Evolutionary conservation across 2,888 invertebrate species (phyloP).

Genomic region (Lasioglossum vierecki): DNA sequence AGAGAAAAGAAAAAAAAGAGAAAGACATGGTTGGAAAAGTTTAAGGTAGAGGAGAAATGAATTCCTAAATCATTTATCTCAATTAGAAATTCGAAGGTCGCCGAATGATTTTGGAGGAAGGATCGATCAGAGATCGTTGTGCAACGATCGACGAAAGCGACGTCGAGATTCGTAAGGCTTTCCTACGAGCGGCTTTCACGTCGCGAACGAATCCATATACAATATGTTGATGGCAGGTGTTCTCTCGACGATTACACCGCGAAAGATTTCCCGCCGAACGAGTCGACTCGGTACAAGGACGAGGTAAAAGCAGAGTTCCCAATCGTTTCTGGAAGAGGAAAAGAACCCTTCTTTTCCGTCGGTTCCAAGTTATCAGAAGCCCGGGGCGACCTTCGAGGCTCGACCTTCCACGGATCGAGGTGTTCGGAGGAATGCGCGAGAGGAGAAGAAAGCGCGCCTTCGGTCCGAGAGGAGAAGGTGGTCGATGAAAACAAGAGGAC

Average conservation of each 20-base stretch:
- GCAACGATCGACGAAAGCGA: neutral
- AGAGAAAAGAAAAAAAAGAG: too few relatives aligned
- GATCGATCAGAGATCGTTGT: conserved; percentile 4
- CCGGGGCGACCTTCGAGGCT: conserved; percentile 49
- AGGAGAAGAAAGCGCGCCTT: conserved; percentile 49
- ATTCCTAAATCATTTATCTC: too few relatives aligned
- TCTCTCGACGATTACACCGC: conserved; percentile 1
- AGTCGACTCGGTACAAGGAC: neutral
- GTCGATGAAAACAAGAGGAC: conserved; percentile 22
- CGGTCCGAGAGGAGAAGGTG: neutral
- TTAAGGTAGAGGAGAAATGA: too few relatives aligned
- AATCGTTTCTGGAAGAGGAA: neutral
- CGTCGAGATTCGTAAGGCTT: neutral
- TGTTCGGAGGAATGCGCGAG: conserved; percentile 57
- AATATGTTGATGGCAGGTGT: neutral
- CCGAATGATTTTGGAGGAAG: neutral
- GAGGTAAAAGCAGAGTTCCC: neutral
- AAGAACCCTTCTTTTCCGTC: neutral
- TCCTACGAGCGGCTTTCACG: conserved; percentile 8
- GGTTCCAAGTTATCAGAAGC: neutral
- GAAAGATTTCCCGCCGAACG: neutral
- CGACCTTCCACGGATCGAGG: conserved; percentile 41
- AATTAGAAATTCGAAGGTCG: conserved; percentile 12
- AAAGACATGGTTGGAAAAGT: too few relatives aligned
- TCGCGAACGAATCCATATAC: neutral